Base-by-base conservation (phyloP, 2,888 invertebrate genomes). In the Caenorhabditis doughertyi region DNA sequence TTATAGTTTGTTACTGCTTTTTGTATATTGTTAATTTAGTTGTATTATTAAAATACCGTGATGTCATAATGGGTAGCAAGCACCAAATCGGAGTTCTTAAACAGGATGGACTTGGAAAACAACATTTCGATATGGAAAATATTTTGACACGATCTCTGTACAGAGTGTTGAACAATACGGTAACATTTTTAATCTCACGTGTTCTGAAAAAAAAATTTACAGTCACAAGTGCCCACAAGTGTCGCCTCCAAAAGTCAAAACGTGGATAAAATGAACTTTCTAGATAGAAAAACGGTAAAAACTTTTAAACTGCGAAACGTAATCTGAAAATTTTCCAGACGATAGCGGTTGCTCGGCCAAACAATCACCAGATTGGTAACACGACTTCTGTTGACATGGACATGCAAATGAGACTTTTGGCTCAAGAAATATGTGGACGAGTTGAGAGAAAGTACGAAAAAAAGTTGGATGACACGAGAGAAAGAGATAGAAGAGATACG, bases 111-210 rank as follows among this genome's bases (percentile, higher is more conserved):
- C 27, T 73, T 9, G 70, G 68, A 13, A 74, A 74, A 39, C 58
- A 77, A 13, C 71, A 71, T 39, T 83, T 83, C 42, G 83, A 83
- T 32, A 79, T 83, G 83, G 83, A 83, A 27, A 79, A 72, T 25
- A 56, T 83, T 42, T 29, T 83, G 51, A 83, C 83, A n/a, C 49
- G 83, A 60, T 74, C 79, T 21, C 42, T 83, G 8, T 83, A 83
- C 47, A 70, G 71, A 62, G 83, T 83, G 7, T 29, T 83, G 18
- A 73, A 77, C 44, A 68, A 72, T 18, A 67, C 76, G 18, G 77
- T 79, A 72, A 62, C 3, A 18, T 47, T 18, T n/a, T n/a, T n/a
- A n/a, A n/a, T n/a, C n/a, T n/a, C n/a, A 42, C 13, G 3, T 29
- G 4, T 47, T 47, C n/a, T 62, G 11, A n/a, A 47, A 67, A 18